These are phyloP conservation scores for Alces alces DNA, from an alignment of 2,113 vertebrate genomes.

Conservation along the genomic window DNA sequence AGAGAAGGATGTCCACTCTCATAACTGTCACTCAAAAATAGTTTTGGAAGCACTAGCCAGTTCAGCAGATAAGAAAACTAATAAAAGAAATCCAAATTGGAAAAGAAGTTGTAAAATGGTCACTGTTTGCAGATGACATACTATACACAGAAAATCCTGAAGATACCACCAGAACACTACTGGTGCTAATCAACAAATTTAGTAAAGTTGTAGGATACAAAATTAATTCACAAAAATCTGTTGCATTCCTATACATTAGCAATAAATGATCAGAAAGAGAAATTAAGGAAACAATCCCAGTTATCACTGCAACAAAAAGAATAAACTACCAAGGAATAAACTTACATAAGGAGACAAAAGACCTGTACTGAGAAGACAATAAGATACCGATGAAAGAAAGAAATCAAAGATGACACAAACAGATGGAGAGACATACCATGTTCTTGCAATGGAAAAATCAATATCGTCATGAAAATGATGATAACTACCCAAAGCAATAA, in stretches of 20 bases:
- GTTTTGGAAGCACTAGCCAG: background rate
- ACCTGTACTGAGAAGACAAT: background rate
- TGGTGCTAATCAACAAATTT: background rate
- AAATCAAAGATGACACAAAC: background rate
- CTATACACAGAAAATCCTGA: background rate
- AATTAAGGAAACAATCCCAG: background rate
- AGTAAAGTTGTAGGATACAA: background rate
- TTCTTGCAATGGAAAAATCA: background rate
- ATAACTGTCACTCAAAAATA: background rate
- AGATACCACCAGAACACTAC: background rate
- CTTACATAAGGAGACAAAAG: background rate
- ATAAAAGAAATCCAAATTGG: background rate
- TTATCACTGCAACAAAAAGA: background rate
- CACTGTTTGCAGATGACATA: background rate
- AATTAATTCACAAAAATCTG: background rate
- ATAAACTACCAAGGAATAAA: background rate
- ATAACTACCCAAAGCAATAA: background rate
- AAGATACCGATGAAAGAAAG: background rate
- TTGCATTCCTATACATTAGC: background rate
- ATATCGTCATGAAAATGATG: fast-evolving
- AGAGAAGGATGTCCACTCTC: background rate
- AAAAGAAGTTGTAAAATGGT: background rate
- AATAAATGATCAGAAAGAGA: background rate
- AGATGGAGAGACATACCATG: background rate
- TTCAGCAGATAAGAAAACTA: background rate